A percentile compares a stretch with the other conserved stretches of the same genome.
These are phyloP conservation scores for Bombylius major DNA, from an alignment of 2,888 invertebrate species.

Conservation along the genomic window DNA sequence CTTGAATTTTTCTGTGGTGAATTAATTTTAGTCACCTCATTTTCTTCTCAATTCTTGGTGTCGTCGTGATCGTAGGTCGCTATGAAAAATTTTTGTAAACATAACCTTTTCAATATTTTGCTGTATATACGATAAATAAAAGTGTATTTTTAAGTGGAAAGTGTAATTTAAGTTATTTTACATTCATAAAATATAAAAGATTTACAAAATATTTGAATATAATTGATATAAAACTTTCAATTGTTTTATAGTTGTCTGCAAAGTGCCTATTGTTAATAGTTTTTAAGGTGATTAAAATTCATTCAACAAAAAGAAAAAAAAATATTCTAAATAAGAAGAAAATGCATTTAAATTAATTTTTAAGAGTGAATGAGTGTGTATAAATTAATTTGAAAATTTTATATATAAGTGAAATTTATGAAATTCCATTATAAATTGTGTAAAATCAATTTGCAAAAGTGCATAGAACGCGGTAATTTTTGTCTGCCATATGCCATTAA, in stretches of 20 bases:
- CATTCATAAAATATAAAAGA: neutral
- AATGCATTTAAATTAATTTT: too few relatives aligned
- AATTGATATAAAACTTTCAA: neutral
- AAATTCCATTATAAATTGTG: conserved; percentile 1
- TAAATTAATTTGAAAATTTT: too few relatives aligned
- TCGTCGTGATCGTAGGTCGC: conserved; percentile 5
- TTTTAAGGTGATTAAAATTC: neutral
- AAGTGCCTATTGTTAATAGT: conserved; percentile 3
- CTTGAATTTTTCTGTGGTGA: too few relatives aligned
- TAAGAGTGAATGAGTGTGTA: too few relatives aligned
- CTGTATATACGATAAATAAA: conserved; percentile 5
- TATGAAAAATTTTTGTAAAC: conserved; percentile 11
- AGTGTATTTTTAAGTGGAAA: neutral
- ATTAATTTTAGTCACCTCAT: too few relatives aligned
- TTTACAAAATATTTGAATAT: neutral
- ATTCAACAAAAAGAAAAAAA: neutral
- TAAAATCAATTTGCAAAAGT: conserved; percentile 26
- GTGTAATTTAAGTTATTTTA: neutral
- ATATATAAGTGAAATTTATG: too few relatives aligned
- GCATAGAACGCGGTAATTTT: conserved; percentile 25
- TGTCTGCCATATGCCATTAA: conserved; percentile 22
- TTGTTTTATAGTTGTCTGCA: conserved; percentile 3
- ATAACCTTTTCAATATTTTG: conserved; percentile 13
- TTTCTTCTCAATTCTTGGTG: neutral
- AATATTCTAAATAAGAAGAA: too few relatives aligned